Conservation (phyloP, 2,888 invertebrate species). For the Temnothorax rugatulus region DNA sequence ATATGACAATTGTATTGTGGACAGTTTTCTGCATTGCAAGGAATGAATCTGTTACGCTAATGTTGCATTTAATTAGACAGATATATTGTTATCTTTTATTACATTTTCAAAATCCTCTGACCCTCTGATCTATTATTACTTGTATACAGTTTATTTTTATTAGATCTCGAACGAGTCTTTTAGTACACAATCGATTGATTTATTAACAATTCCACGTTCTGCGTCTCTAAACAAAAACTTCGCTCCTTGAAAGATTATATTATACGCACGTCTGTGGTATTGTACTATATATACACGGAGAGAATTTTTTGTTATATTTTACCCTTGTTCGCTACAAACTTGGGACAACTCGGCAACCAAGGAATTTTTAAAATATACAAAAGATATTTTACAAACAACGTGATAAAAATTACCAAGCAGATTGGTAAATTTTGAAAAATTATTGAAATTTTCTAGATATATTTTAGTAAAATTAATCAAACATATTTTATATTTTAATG, state of each 20-base stretch:
- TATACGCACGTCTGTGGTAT: constrained; percentile 3
- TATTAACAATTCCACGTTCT: neutral
- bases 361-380: no score
- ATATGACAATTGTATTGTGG: constrained; percentile 47
- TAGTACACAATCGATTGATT: neutral
- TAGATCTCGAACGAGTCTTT: neutral
- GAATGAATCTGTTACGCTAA: constrained; percentile 1
- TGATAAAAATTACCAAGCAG: no score
- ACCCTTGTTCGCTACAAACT: no score
- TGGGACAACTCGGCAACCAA: no score
- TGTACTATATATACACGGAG: constrained; percentile 13
- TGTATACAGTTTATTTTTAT: neutral
- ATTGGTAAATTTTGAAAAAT: no score
- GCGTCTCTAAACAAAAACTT: constrained; percentile 5
- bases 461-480: no score
- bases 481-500: no score
- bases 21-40: constrained; percentile 14
- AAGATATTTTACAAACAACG: no score
- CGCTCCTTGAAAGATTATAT: neutral
- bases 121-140: neutral
- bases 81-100: neutral
- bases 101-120: neutral
- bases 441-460: no score
- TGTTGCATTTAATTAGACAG: constrained; percentile 35
- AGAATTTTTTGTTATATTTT: no score